These are phyloP conservation scores for Saturnia pavonia DNA, from an alignment of 2,888 invertebrate species.

Conservation along the genomic window DNA sequence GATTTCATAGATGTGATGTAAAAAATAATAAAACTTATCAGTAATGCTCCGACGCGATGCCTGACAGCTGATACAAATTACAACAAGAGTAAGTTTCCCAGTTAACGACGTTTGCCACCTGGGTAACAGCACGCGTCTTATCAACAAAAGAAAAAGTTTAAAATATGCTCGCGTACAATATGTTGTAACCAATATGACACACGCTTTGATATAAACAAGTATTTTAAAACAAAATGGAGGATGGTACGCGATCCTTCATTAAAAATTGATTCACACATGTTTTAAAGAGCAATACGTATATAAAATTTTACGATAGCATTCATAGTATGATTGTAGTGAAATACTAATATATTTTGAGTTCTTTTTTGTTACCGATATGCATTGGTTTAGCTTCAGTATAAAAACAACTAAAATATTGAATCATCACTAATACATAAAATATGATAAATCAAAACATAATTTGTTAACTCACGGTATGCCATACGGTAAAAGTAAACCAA, in stretches of 20 bases:
- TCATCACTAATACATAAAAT: background rate
- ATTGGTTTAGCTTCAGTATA: background rate
- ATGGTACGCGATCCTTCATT: no score
- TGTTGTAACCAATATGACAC: slow-evolving; percentile 32
- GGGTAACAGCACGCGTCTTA: slow-evolving; percentile 34
- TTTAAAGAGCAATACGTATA: no score
- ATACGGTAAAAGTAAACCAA: background rate
- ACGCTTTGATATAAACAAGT: background rate
- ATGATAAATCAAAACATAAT: background rate
- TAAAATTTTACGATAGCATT: background rate
- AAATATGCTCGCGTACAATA: slow-evolving; percentile 43
- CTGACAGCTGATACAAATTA: slow-evolving; percentile 42
- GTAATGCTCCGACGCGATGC: background rate
- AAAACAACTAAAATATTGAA: background rate
- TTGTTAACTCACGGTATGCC: background rate
- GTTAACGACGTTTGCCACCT: slow-evolving; percentile 35
- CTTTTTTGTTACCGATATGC: background rate
- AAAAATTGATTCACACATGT: no score
- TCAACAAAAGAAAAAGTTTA: slow-evolving; percentile 22
- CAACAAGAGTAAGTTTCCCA: slow-evolving; percentile 37
- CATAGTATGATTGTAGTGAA: background rate
- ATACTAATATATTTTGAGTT: background rate
- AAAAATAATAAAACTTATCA: background rate
- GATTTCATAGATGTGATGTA: background rate
- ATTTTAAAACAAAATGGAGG: no score